These are phyloP conservation scores for Polyommatus iphigenia DNA, from an alignment of 2,888 invertebrate species.

Conservation along the genomic window DNA sequence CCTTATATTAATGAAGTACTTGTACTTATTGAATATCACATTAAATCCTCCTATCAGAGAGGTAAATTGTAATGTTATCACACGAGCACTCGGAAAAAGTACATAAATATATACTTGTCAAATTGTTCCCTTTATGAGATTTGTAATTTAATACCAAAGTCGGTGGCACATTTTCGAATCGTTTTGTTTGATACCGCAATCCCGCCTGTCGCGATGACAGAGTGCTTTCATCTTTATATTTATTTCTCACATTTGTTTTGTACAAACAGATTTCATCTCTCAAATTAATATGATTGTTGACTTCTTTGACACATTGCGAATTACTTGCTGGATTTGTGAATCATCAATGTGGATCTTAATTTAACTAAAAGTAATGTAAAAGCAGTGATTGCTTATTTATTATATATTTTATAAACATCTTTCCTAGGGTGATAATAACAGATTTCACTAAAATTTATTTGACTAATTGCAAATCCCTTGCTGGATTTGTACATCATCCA, in stretches of 20 bases:
- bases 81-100: background rate
- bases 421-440: too few species aligned
- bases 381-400: too few species aligned
- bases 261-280: constrained; percentile 25
- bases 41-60: background rate
- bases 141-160: constrained; percentile 65
- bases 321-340: background rate
- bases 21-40: too few species aligned
- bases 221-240: constrained; percentile 54
- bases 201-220: constrained; percentile 57
- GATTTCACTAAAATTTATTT: background rate
- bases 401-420: too few species aligned
- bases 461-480: background rate
- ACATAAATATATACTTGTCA: constrained; percentile 36
- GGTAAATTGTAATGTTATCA: background rate
- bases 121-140: constrained; percentile 57
- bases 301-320: constrained; percentile 11
- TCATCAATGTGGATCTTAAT: background rate
- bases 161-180: constrained; percentile 52
- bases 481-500: background rate
- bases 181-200: constrained; percentile 57
- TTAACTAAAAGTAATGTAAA: too few species aligned
- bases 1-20: background rate
- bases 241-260: constrained; percentile 42
- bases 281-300: constrained; percentile 25